A percentile compares a stretch with the other conserved stretches of the same genome.
phyloP scores from a whole-genome alignment of 1,140 invertebrate species.

The Drosophila oshimai region DNA sequence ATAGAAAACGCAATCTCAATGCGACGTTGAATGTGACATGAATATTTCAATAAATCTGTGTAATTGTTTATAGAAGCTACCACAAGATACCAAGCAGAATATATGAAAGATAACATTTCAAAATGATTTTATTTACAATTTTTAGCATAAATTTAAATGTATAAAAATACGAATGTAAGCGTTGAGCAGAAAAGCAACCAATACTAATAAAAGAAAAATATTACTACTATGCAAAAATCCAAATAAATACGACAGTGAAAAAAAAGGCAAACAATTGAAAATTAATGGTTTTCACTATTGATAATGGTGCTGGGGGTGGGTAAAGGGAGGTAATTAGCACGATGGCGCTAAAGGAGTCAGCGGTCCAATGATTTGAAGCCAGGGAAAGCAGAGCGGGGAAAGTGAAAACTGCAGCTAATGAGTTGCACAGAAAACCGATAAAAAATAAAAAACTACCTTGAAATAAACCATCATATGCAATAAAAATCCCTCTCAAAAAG shows the following conservation, averaged over 20 bases:
- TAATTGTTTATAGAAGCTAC: conserved; percentile 60
- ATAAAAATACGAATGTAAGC: conserved; percentile 46
- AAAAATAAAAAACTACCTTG: not conserved
- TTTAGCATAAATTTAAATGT: conserved; percentile 76
- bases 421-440: not conserved
- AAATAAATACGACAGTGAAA: conserved; percentile 65
- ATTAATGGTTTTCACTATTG: conserved; percentile 21
- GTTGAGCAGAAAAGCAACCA: conserved; percentile 43
- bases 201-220: conserved; percentile 68
- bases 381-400: conserved; percentile 14
- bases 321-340: conserved; percentile 23
- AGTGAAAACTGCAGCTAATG: conserved; percentile 9
- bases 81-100: conserved; percentile 26
- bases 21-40: conserved; percentile 27
- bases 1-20: conserved; percentile 20
- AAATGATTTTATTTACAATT: conserved; percentile 70
- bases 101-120: conserved; percentile 48
- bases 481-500: too few relatives aligned
- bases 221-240: conserved; percentile 77
- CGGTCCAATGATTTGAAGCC: not conserved
- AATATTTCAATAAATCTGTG: conserved; percentile 56
- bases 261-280: conserved; percentile 11
- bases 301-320: not conserved
- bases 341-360: conserved; percentile 8
- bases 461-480: too few relatives aligned